Base-by-base conservation (phyloP, 2,113 vertebrate species). In the Cebidichthys violaceus region DNA sequence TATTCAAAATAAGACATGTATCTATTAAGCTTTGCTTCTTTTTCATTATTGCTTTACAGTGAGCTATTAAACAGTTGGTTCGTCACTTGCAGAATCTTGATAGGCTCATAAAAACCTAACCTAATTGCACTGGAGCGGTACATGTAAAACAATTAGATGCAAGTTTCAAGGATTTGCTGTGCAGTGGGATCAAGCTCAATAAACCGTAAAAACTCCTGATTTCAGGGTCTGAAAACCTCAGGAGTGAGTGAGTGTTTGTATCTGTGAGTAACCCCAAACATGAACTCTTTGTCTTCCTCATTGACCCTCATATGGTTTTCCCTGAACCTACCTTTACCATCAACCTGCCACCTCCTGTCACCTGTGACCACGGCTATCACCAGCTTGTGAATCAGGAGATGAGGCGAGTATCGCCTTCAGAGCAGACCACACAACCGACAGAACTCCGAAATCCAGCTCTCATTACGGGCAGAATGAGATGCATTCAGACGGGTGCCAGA, bases 401-500 rank as follows among this genome's bases (percentile, higher is more conserved):
- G 37, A 77, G 47, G 31, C 0, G 3, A 71, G 73, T 67, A 20
- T 82, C 81, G 75, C 78, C 76, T 72, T 83, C 82, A 72, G 72
- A 68, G 65, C 47, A 15, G 60, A 73, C 65, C 60, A 11, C 1
- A 2, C 65, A 61, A 37, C 29, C n/a, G 17, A 60, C 65, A 37
- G 24, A 86, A 83, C 77, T 75, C 81, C 31, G 29, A 81, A 81
- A 71, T 62, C 64, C 71, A 67, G 75, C 75, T 89, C 62, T 65
- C 27, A 9, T 89, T 83, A 35, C 68, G 35, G 37, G 70, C 73
- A 86, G 79, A 89, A 86, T 72, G 80, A 86, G 43, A 70, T 69
- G 47, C 65, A 75, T 79, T 86, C 59, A 88, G 45, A 70, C 3
- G 22, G 22, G 41, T 62, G 84, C 71, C 64, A 81, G 79, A 69